Evolutionary conservation across 2,113 vertebrate genomes (phyloP), one percentile per base, ranked within the genome.

Genomic region (Diglossa brunneiventris): DNA sequence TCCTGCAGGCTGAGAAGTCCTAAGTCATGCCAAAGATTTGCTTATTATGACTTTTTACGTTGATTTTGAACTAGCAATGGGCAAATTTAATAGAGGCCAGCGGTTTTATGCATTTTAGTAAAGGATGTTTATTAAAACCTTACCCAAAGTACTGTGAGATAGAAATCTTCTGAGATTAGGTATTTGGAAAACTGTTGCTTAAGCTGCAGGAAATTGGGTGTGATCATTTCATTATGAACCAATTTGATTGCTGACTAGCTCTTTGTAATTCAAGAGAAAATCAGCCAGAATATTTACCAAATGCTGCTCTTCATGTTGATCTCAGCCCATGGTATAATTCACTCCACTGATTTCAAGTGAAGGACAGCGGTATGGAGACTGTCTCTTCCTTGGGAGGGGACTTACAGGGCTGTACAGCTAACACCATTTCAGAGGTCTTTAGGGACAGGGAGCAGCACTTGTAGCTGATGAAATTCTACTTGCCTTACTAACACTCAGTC

Each of bases 111-210:
- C 66, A 31, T 87, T 96, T 90, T 79, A 62, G 37, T 62, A 72
- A 66, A 87, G 66, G 53, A 82, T 69, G 28, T 75, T 95, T 94
- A 90, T 94, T 53, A 77, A 78, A 92, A 59, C 37, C 13, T 88
- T 93, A 76, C 66, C 69, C 69, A 79, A 89, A 90, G 69, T 78
- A 81, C 69, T 72, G 6, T 50, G 23, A 70, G 80, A 90, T 49
- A 72, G n/a, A 93, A 89, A 90, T 96, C 79, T 78, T 94, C 37
- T 66, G 76, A 78, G 88, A 87, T 94, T 81, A 94, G 28, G 15
- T 63, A 50, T 31, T 93, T 94, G 83, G 83, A 84, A 94, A 78
- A 78, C 56, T 77, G 19, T 87, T 87, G 69, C 53, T 91, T 86
- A 96, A 75, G 30, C 58, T 83, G 46, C 80, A 87, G 92, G 73